These are phyloP conservation scores for Gallinago stenura DNA, from an alignment of 2,797 vertebrate genomes.

Conservation along the genomic window DNA sequence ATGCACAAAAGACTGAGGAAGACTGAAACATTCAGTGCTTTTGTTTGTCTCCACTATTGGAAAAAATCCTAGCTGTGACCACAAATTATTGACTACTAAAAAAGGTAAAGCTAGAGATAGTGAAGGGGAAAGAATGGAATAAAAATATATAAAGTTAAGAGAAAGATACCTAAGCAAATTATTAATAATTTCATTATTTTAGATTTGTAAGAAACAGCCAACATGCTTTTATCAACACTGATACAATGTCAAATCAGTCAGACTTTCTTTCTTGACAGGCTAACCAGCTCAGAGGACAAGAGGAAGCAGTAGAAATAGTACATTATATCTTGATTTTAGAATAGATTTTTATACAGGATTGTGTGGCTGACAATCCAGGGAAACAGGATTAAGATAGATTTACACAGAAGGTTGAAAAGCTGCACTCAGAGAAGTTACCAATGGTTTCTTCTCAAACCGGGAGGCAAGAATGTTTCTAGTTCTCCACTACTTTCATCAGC, in stretches of 20 bases:
- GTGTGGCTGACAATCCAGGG: background rate
- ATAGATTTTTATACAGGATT: background rate
- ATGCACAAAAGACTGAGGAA: conserved; percentile 14
- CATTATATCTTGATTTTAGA: background rate
- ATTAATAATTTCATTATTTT: background rate
- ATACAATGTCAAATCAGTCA: background rate
- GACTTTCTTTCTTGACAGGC: background rate
- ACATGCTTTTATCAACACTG: background rate
- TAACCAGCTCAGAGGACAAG: background rate
- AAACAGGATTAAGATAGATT: background rate
- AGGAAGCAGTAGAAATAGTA: background rate
- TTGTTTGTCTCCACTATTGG: background rate
- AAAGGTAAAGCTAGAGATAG: background rate
- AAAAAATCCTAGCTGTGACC: background rate
- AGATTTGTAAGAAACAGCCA: background rate
- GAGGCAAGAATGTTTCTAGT: background rate
- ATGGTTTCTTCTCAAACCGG: background rate
- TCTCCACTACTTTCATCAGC: background rate
- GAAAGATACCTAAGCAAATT: background rate
- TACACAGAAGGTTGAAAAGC: background rate
- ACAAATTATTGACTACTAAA: background rate
- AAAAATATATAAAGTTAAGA: background rate
- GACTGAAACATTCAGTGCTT: conserved; percentile 18
- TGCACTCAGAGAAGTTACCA: background rate
- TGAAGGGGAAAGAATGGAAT: background rate